phyloP scores from a whole-genome alignment of 1,140 invertebrate species.

The Helicoverpa armigera region DNA sequence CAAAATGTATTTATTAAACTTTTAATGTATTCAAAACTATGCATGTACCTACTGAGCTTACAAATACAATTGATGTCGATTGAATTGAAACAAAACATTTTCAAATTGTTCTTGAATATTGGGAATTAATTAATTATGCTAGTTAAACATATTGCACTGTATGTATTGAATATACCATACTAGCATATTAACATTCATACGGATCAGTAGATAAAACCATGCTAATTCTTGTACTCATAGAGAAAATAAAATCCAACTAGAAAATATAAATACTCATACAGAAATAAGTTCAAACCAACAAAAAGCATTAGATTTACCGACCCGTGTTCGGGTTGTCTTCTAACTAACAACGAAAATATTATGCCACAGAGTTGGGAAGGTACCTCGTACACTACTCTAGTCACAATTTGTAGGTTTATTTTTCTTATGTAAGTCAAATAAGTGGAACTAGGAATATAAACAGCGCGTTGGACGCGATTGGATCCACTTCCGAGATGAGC shows the following conservation, averaged over 20 bases:
- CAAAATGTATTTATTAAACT: no score
- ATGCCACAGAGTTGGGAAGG: neutral
- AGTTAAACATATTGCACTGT: no score
- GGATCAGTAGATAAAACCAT: no score
- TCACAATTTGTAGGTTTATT: conserved; percentile 40
- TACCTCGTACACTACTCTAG: neutral
- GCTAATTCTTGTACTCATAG: no score
- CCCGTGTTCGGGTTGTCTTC: neutral
- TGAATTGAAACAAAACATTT: neutral
- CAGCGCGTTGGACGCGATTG: conserved; percentile 36
- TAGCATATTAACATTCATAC: no score
- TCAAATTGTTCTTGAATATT: neutral
- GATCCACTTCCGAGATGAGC: conserved; percentile 49
- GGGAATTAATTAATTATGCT: neutral
- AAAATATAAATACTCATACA: no score
- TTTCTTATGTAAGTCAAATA: conserved; percentile 48
- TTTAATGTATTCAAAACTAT: neutral
- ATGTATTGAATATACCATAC: no score
- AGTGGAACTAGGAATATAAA: conserved; percentile 41
- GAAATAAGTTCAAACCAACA: no score
- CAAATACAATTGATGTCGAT: neutral
- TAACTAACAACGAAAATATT: conserved; percentile 21
- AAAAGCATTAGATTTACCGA: no score
- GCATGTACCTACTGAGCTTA: neutral
- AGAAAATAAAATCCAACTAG: no score